phyloP scores from a whole-genome alignment of 2,113 vertebrate species.

The Leptobrachium ailaonicum region DNA sequence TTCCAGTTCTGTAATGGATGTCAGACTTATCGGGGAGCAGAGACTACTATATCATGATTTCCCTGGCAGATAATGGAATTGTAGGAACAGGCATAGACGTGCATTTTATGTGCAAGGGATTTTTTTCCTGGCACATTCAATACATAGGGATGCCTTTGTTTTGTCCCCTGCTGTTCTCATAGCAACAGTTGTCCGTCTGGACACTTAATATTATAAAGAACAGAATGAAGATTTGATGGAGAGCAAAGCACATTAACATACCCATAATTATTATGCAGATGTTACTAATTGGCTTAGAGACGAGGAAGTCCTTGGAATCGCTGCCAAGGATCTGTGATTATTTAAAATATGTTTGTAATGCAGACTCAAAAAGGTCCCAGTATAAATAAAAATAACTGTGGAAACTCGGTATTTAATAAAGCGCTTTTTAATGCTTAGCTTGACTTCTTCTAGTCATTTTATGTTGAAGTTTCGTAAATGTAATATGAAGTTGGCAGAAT shows the following conservation, averaged over 20 bases:
- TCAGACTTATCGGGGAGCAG: slow-evolving; percentile 24
- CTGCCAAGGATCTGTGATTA: slow-evolving; percentile 21
- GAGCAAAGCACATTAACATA: slow-evolving; percentile 11
- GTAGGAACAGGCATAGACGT: slow-evolving; percentile 15
- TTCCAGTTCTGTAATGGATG: slow-evolving; percentile 16
- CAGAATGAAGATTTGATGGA: slow-evolving; percentile 16
- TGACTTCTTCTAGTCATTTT: too few species aligned
- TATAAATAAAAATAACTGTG: neutral
- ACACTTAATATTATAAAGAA: slow-evolving; percentile 18
- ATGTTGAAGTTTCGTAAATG: too few species aligned
- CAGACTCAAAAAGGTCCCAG: neutral
- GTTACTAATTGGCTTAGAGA: slow-evolving; percentile 26
- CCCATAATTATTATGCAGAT: slow-evolving; percentile 37
- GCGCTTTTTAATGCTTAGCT: too few species aligned
- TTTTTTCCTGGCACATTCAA: neutral
- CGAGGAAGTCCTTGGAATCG: slow-evolving; percentile 21
- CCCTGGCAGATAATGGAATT: slow-evolving; percentile 15
- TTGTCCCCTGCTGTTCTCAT: slow-evolving; percentile 8
- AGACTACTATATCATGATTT: slow-evolving; percentile 28
- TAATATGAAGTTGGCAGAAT: too few species aligned
- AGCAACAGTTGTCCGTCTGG: slow-evolving; percentile 10
- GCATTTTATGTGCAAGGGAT: slow-evolving; percentile 6
- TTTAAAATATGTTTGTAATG: slow-evolving; percentile 2
- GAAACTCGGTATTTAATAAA: too few species aligned
- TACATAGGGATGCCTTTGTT: slow-evolving; percentile 19